Conservation (phyloP, 2,888 invertebrate species). For the Caenorhabditis sp. region DNA sequence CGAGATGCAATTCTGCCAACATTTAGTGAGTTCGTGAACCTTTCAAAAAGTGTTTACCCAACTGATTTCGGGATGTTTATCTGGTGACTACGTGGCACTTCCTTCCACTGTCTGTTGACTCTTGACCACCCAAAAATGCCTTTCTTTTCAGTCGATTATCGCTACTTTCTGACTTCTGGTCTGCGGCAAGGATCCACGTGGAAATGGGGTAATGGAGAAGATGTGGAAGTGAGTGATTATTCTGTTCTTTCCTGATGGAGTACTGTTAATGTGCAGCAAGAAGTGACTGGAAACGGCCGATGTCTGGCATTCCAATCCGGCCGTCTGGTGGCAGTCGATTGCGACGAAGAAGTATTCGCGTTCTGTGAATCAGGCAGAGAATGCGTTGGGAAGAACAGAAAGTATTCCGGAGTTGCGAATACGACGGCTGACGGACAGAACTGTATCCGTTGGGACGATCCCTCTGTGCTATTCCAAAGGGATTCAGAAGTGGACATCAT, state of each 20-base stretch:
- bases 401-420: constrained; percentile 46
- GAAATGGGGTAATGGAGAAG: constrained; percentile 68
- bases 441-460: constrained; percentile 72
- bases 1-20: constrained; percentile 28
- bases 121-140: constrained; percentile 16
- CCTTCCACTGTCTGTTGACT: constrained; percentile 47
- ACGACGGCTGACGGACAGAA: constrained; percentile 31
- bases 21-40: constrained; percentile 25
- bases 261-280: constrained; percentile 25
- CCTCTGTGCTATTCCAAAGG: constrained; percentile 57
- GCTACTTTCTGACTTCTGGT: constrained; percentile 65
- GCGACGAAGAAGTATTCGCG: constrained; percentile 55
- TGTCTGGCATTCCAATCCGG: constrained; percentile 59
- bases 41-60: too few species aligned
- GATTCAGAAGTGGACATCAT: constrained; percentile 13
- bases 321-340: constrained; percentile 59
- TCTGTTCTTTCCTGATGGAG: not conserved
- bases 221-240: constrained; percentile 36
- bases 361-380: constrained; percentile 66
- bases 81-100: constrained; percentile 32
- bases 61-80: too few species aligned
- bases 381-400: constrained; percentile 44
- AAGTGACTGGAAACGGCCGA: constrained; percentile 50
- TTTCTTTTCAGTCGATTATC: constrained; percentile 46
- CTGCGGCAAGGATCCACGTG: constrained; percentile 66